Evolutionary conservation across 2,113 vertebrate genomes (phyloP).

Genomic region (Enhydra lutris): DNA sequence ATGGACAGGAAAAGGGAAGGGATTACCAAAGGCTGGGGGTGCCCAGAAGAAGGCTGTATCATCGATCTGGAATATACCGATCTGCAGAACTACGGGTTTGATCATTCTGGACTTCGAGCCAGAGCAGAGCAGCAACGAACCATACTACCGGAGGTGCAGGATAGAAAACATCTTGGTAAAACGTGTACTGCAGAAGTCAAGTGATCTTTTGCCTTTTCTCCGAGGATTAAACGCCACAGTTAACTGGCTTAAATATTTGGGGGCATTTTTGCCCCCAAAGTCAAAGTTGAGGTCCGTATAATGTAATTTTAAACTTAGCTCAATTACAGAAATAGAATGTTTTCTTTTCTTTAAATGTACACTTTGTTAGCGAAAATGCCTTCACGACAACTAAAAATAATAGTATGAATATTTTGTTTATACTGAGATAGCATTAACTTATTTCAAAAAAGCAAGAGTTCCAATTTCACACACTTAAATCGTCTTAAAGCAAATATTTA

Average conservation of each 20-base stretch:
- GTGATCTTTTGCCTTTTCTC: background rate
- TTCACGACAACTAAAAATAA: conserved; percentile 1
- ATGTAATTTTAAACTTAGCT: background rate
- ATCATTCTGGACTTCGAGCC: background rate
- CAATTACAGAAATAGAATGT: background rate
- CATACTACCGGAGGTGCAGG: background rate
- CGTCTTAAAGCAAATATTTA: background rate
- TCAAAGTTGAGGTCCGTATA: background rate
- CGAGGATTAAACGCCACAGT: background rate
- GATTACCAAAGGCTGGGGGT: background rate
- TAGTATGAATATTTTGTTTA: background rate
- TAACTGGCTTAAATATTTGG: background rate
- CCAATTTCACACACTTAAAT: background rate
- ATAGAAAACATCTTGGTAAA: background rate
- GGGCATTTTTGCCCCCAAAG: background rate
- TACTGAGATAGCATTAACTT: background rate
- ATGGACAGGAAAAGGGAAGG: background rate
- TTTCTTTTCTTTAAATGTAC: background rate
- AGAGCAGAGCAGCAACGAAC: background rate
- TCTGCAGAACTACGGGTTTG: background rate
- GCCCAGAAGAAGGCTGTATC: background rate
- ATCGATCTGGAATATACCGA: background rate
- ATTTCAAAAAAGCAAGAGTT: conserved; percentile 15
- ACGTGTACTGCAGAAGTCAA: background rate
- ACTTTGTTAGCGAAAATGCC: background rate